phyloP scores from a whole-genome alignment of 64 coral and sea anemone species.

The Porites lutea region DNA sequence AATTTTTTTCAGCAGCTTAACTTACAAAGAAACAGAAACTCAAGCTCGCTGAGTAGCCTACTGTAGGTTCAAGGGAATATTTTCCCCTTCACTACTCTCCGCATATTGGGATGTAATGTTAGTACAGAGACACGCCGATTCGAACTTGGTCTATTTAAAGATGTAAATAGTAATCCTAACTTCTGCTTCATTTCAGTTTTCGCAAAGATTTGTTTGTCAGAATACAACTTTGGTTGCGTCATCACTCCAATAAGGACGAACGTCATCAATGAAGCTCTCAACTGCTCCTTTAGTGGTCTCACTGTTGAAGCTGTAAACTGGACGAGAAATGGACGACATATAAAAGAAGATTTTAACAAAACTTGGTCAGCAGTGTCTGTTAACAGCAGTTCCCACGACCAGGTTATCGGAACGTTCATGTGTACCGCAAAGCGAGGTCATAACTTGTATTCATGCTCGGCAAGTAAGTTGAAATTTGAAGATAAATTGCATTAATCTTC shows the following conservation, averaged over 20 bases:
- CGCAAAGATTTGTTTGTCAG: neutral
- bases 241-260: neutral
- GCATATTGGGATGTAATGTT: too few relatives aligned
- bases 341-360: neutral
- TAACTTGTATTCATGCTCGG: neutral
- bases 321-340: neutral
- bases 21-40: too few relatives aligned
- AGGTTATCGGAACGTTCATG: neutral
- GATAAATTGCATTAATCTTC: too few relatives aligned
- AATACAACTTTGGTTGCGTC: neutral
- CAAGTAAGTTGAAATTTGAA: too few relatives aligned
- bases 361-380: conserved; percentile 2
- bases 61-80: too few relatives aligned
- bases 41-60: too few relatives aligned
- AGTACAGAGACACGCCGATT: too few relatives aligned
- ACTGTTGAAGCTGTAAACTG: neutral
- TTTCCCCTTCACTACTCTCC: too few relatives aligned
- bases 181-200: neutral
- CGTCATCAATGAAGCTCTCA: neutral
- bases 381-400: too few relatives aligned
- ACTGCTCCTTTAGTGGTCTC: neutral
- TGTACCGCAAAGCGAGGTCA: neutral
- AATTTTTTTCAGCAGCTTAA: too few relatives aligned
- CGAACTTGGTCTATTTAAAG: too few relatives aligned
- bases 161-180: neutral